A percentile compares a stretch with the other conserved stretches of the same genome.
phyloP scores from a whole-genome alignment of 2,888 invertebrate genomes.

The Meteorus colon region DNA sequence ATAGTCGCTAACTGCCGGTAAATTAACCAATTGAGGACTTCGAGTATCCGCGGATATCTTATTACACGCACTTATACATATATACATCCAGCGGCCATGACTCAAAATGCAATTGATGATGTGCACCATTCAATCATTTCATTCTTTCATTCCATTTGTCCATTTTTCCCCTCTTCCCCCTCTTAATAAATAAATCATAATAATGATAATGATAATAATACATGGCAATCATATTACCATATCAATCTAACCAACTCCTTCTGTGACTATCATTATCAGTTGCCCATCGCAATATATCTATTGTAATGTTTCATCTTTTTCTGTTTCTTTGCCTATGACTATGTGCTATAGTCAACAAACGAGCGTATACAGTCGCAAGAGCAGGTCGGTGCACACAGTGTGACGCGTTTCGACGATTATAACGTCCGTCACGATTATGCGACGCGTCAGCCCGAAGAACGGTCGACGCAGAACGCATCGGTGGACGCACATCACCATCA shows the following conservation, averaged over 20 bases:
- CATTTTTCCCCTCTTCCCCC: background rate
- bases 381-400: constrained; percentile 58
- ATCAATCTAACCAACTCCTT: too few relatives aligned
- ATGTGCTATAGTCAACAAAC: constrained; percentile 42
- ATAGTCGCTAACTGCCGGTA: constrained; percentile 72
- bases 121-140: background rate
- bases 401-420: constrained; percentile 70
- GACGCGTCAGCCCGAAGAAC: constrained; percentile 63
- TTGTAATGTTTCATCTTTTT: background rate
- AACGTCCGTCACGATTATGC: constrained; percentile 70
- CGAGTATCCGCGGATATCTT: constrained; percentile 74
- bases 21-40: constrained; percentile 74
- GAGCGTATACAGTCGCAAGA: constrained; percentile 29
- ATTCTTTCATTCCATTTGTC: background rate
- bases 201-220: too few relatives aligned
- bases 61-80: constrained; percentile 65
- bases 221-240: too few relatives aligned
- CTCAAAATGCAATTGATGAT: constrained; percentile 3
- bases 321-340: background rate
- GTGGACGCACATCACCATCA: constrained; percentile 45
- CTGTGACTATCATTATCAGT: too few relatives aligned
- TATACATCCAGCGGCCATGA: constrained; percentile 56
- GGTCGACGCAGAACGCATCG: constrained; percentile 55
- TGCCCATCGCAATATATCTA: too few relatives aligned
- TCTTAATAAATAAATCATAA: too few relatives aligned